Percentiles rank a stretch among this genome's conserved stretches.
Evolutionary conservation across 2,888 invertebrate genomes (phyloP).

Genomic region (Deilephila porcellus): DNA sequence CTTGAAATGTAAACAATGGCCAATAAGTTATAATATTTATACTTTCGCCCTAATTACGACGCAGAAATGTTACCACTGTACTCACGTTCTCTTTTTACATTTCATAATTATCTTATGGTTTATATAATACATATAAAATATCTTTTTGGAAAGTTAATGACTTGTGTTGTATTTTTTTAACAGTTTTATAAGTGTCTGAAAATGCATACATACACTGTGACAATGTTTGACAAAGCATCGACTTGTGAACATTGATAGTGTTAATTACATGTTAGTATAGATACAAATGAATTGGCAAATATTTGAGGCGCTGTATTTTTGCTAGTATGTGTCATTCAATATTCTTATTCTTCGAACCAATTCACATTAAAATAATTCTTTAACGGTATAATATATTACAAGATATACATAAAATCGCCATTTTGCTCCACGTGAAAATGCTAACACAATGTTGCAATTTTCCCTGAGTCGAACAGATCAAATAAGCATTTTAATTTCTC

Average conservation of each 20-base stretch:
- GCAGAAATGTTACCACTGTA: background rate
- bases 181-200: background rate
- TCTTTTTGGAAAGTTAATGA: background rate
- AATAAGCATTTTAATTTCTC: constrained; percentile 20
- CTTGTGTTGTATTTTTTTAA: background rate
- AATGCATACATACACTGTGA: background rate
- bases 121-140: background rate
- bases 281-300: background rate
- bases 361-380: background rate
- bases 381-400: background rate
- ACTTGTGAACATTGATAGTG: constrained; percentile 1
- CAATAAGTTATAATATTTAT: constrained; percentile 10
- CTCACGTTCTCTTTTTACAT: background rate
- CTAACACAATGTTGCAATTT: constrained; percentile 12
- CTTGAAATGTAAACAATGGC: constrained; percentile 13
- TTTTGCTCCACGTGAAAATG: background rate
- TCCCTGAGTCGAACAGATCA: background rate
- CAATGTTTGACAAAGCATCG: constrained; percentile 15
- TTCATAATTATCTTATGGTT: background rate
- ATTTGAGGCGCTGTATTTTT: background rate
- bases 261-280: background rate
- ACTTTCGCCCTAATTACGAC: background rate
- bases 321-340: background rate
- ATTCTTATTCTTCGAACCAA: too few species aligned
- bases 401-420: background rate